These are phyloP conservation scores for Ptychadena robeensis DNA, from an alignment of 2,797 vertebrate genomes.

Conservation along the genomic window DNA sequence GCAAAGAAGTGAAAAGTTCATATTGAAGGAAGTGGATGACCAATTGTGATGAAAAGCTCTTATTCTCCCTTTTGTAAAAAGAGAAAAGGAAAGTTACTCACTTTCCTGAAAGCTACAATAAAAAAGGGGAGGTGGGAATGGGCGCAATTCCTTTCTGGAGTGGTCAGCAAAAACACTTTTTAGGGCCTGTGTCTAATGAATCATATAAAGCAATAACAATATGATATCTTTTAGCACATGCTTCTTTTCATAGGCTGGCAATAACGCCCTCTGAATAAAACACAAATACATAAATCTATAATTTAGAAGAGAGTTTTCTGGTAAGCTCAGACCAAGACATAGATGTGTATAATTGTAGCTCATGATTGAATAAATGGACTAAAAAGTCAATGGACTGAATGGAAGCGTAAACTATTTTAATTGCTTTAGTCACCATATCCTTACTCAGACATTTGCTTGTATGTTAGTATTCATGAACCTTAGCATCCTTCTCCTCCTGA, in stretches of 20 bases:
- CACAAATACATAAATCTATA: not conserved
- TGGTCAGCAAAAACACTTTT: not conserved
- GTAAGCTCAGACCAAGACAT: not conserved
- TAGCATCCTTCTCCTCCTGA: too few relatives aligned
- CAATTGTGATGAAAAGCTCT: not conserved
- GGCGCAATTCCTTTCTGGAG: not conserved
- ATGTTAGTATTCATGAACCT: not conserved
- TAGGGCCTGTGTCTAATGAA: not conserved
- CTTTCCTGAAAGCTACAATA: not conserved
- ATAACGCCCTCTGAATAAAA: not conserved
- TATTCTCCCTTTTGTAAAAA: not conserved
- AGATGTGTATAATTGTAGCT: not conserved
- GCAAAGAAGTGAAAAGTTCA: not conserved
- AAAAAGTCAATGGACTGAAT: not conserved
- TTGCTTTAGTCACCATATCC: not conserved
- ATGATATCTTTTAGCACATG: not conserved
- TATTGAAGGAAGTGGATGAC: not conserved
- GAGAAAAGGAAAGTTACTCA: not conserved
- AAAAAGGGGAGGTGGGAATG: not conserved
- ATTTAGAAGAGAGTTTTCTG: not conserved
- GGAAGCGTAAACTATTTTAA: slow-evolving; percentile 5
- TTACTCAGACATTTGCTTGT: not conserved
- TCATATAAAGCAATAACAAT: not conserved
- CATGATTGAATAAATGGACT: not conserved
- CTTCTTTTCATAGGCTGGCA: not conserved